Evolutionary conservation across 2,888 invertebrate genomes (phyloP).

Genomic region (Beris chalybata): DNA sequence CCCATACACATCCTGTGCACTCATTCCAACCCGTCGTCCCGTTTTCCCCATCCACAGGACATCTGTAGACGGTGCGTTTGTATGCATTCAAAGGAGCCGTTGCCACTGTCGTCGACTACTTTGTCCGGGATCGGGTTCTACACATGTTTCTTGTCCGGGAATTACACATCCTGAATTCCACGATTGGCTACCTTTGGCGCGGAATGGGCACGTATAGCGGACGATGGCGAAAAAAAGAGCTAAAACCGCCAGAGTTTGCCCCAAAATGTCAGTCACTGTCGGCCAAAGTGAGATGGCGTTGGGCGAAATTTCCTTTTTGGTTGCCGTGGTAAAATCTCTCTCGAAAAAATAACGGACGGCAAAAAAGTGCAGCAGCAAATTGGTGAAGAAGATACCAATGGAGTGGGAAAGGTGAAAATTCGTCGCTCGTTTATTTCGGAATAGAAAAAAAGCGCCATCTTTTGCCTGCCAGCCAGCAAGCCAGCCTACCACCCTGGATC

Average conservation of each 20-base stretch:
- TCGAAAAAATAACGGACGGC: background rate
- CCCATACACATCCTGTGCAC: no score
- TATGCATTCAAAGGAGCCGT: constrained; percentile 13
- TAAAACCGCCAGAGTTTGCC: background rate
- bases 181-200: background rate
- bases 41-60: background rate
- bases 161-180: constrained; percentile 18
- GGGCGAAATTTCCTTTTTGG: constrained; percentile 21
- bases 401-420: background rate
- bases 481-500: constrained; percentile 1
- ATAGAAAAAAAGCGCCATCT: constrained; percentile 8
- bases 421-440: constrained; percentile 8
- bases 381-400: background rate
- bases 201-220: background rate
- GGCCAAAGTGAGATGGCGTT: constrained; percentile 15
- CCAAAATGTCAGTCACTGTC: constrained; percentile 26
- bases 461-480: background rate
- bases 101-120: background rate
- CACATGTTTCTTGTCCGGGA: constrained; percentile 20
- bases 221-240: constrained; percentile 4
- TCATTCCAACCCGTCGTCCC: no score
- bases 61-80: background rate
- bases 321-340: constrained; percentile 3
- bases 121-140: constrained; percentile 15
- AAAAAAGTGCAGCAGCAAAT: background rate